These are phyloP conservation scores for Misgurnus mizolepis DNA, from an alignment of 2,113 vertebrate species.

Conservation along the genomic window DNA sequence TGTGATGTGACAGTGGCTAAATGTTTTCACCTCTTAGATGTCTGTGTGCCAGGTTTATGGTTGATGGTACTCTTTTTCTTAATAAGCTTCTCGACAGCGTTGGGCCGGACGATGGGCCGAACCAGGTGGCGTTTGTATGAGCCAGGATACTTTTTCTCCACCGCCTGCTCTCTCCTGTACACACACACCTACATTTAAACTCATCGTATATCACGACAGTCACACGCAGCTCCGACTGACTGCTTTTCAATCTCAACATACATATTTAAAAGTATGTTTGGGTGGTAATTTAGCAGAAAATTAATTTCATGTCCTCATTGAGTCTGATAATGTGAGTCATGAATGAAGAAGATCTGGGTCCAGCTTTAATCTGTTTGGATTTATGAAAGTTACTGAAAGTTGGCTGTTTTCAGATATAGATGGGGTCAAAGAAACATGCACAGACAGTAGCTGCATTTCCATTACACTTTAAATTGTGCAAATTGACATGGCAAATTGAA, in stretches of 20 bases:
- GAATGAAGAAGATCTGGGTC: neutral
- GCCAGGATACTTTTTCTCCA: slow-evolving; percentile 97
- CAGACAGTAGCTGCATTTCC: too few species aligned
- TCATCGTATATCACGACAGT: too few species aligned
- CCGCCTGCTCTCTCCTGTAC: slow-evolving; percentile 90
- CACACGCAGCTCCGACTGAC: too few species aligned
- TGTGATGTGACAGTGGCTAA: too few species aligned
- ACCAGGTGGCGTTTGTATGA: slow-evolving; percentile 94
- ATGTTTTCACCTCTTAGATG: slow-evolving; percentile 80
- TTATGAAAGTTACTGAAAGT: neutral
- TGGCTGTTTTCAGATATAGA: neutral
- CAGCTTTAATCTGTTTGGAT: slow-evolving; percentile 26
- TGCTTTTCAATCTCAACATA: too few species aligned
- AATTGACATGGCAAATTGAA: too few species aligned
- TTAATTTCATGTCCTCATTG: neutral
- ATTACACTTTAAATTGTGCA: too few species aligned
- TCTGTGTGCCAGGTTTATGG: slow-evolving; percentile 86
- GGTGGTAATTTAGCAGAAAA: neutral
- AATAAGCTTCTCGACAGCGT: slow-evolving; percentile 95
- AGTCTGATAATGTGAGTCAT: neutral
- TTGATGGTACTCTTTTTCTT: slow-evolving; percentile 87
- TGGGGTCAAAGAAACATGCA: neutral
- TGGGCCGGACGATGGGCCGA: slow-evolving; percentile 91
- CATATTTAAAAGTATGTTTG: neutral
- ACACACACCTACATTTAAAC: neutral